These are phyloP conservation scores for Brachyhypopomus occidentalis DNA, from an alignment of 2,113 vertebrate species.

Conservation along the genomic window DNA sequence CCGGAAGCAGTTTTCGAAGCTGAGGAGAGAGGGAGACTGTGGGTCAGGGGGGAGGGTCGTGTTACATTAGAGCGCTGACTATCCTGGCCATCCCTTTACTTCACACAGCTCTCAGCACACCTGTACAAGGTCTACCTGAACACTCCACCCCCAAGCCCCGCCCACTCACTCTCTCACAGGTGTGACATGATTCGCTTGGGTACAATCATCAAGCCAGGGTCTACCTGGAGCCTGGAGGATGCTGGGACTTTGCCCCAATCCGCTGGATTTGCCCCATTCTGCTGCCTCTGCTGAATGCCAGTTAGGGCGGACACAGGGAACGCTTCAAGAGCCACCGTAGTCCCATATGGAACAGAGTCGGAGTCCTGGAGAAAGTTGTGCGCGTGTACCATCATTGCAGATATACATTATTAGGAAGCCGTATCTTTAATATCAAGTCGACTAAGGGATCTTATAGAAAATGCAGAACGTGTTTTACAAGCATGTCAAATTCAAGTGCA, in stretches of 20 bases:
- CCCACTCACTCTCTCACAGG: neutral
- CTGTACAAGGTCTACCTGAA: too few species aligned
- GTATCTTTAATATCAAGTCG: too few species aligned
- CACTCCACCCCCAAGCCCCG: neutral
- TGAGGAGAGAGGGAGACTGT: slow-evolving; percentile 44
- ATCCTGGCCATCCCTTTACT: too few species aligned
- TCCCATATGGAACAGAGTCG: slow-evolving; percentile 83
- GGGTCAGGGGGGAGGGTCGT: neutral
- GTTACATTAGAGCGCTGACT: neutral
- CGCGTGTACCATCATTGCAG: neutral
- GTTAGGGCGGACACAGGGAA: slow-evolving; percentile 77
- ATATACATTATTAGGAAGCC: too few species aligned
- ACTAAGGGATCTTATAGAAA: too few species aligned
- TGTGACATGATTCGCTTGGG: neutral
- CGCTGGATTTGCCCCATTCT: neutral
- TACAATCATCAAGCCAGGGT: too few species aligned
- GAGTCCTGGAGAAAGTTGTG: slow-evolving; percentile 79
- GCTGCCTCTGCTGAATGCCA: slow-evolving; percentile 70
- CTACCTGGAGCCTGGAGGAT: slow-evolving; percentile 31
- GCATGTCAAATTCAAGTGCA: too few species aligned
- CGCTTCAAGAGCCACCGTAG: slow-evolving; percentile 77
- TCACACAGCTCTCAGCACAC: too few species aligned
- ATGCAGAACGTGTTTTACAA: too few species aligned
- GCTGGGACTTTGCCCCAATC: neutral
- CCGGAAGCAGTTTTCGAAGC: slow-evolving; percentile 70